Evolutionary conservation across 2,113 vertebrate genomes (phyloP).

Genomic region (Telmatochromis sp.): DNA sequence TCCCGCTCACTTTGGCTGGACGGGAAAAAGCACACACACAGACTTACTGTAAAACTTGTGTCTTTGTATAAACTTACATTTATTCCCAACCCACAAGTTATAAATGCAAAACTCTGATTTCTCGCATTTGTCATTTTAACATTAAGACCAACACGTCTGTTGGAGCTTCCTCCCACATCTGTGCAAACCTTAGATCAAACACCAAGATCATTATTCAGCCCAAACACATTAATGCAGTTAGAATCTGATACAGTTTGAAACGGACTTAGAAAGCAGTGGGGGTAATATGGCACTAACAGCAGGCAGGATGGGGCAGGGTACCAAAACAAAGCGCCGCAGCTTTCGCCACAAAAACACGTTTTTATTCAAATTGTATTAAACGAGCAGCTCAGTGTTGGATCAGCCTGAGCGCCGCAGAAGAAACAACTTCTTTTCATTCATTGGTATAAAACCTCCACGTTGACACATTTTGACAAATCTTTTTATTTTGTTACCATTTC

Average conservation of each 20-base stretch:
- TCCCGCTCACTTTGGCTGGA: conserved; percentile 90
- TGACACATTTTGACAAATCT: not conserved
- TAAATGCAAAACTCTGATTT: not conserved
- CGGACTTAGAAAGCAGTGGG: conserved; percentile 4
- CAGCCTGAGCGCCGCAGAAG: not conserved
- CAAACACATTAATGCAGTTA: conserved; percentile 35
- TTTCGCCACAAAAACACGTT: conserved; percentile 10
- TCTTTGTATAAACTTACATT: not conserved
- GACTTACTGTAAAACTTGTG: not conserved
- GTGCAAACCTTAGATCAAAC: not conserved
- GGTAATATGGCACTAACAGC: not conserved
- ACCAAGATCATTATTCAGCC: not conserved
- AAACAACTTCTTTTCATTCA: not conserved
- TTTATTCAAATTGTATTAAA: conserved; percentile 23
- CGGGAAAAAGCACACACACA: not conserved
- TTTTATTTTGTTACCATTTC: not conserved
- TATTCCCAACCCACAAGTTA: not conserved
- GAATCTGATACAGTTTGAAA: conserved; percentile 37
- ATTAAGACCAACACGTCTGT: not conserved
- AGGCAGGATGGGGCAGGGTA: not conserved
- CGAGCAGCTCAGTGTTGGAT: not conserved
- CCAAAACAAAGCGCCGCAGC: conserved; percentile 15
- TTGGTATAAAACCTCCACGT: not conserved
- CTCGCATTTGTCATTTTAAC: not conserved
- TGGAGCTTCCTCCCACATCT: not conserved